Conservation (phyloP, 2,113 vertebrate species). For the Larimichthys crocea region DNA sequence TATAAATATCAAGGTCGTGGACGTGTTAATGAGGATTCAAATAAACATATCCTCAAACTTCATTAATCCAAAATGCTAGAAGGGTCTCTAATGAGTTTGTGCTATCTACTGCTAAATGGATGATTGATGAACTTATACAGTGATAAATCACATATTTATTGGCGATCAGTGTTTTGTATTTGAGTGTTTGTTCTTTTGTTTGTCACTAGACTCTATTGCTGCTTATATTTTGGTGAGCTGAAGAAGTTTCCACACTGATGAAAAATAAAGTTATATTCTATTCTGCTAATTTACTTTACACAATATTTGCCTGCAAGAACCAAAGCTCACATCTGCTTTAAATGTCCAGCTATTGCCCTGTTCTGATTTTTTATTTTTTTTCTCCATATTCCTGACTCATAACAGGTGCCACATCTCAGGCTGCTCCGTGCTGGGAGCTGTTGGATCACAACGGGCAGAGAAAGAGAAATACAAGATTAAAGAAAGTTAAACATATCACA, state of each 20-base stretch:
- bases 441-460: neutral
- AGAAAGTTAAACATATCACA: neutral
- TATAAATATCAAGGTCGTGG: neutral
- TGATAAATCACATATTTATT: neutral
- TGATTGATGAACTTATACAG: neutral
- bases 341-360: neutral
- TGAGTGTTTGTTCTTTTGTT: neutral
- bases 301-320: neutral
- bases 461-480: neutral
- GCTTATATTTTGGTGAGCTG: neutral
- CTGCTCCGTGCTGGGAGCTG: neutral
- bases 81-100: neutral
- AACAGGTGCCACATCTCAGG: conserved; percentile 15
- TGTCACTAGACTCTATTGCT: neutral
- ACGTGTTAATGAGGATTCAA: neutral
- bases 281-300: no score
- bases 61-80: neutral
- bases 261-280: no score
- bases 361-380: neutral
- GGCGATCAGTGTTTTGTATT: neutral
- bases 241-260: no score
- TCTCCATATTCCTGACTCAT: conserved; percentile 10
- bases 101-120: neutral
- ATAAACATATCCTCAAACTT: neutral
- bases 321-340: conserved; percentile 13